Conservation (phyloP, 37 sponge, comb jelly and placozoan species). For the Aplysina aerophoba region DNA sequence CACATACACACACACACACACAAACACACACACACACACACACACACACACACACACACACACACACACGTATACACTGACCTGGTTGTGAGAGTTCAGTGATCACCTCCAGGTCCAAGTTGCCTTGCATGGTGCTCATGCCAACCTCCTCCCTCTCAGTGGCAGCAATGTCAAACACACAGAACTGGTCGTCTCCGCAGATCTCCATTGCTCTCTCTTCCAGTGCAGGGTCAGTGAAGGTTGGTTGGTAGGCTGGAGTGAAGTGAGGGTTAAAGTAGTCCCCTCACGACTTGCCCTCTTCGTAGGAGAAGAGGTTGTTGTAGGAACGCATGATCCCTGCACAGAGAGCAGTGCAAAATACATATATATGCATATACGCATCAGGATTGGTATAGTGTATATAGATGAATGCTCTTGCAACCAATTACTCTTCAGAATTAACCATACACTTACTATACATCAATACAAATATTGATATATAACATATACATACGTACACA, state of each 20-base stretch:
- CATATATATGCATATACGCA: no score
- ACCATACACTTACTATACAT: no score
- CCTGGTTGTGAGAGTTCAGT: conserved; percentile 57
- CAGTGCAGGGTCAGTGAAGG: conserved; percentile 35
- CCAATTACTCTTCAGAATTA: no score
- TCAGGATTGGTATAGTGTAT: no score
- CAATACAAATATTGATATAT: no score
- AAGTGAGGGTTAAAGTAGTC: conserved; percentile 55
- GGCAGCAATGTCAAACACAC: conserved; percentile 70
- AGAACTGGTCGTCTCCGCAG: conserved; percentile 56
- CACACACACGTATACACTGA: neutral
- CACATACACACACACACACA: no score
- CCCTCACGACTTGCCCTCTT: conserved; percentile 45
- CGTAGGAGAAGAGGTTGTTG: conserved; percentile 60
- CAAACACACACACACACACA: neutral
- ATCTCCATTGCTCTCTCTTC: conserved; percentile 46
- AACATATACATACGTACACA: neutral
- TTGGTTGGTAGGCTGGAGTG: conserved; percentile 52
- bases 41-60: neutral
- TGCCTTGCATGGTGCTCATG: conserved; percentile 44
- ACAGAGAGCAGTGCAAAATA: no score
- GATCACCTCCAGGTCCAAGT: conserved; percentile 30
- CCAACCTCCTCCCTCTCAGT: conserved; percentile 58
- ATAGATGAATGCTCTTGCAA: no score
- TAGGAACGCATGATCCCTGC: neutral